A percentile compares a stretch with the other conserved stretches of the same genome.
Conservation (phyloP, 2,797 vertebrate genomes). For the Schizopygopsis pylzovi region DNA sequence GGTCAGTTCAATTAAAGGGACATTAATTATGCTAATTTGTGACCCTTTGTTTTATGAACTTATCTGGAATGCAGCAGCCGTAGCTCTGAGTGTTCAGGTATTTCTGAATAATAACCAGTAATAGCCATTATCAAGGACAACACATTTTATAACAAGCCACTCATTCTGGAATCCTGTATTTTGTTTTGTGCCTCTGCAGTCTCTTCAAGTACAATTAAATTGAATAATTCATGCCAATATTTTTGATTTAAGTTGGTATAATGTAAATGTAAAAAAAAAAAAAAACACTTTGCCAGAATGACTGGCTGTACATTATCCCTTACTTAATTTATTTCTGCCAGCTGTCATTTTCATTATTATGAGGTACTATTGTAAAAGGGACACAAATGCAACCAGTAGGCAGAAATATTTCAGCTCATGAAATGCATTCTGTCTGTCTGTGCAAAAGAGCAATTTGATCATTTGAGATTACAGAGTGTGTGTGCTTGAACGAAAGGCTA, state of each 20-base stretch:
- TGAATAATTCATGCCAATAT: not conserved
- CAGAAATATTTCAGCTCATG: not conserved
- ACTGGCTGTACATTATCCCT: not conserved
- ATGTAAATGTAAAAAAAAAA: not conserved
- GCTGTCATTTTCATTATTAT: not conserved
- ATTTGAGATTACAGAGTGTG: not conserved
- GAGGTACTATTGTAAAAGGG: not conserved
- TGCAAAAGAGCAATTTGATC: not conserved
- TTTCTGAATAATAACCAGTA: not conserved
- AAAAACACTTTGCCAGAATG: not conserved
- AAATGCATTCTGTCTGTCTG: slow-evolving; percentile 14
- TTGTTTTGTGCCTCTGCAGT: not conserved
- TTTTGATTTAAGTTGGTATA: not conserved
- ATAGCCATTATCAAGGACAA: not conserved
- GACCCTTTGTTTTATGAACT: not conserved
- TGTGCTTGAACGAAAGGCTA: slow-evolving; percentile 12
- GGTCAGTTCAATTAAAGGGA: not conserved
- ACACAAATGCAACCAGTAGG: not conserved
- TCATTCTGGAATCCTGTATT: not conserved
- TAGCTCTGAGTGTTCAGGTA: not conserved
- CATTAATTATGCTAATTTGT: not conserved
- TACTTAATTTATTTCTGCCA: not conserved
- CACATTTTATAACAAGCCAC: not conserved
- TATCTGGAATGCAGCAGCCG: not conserved
- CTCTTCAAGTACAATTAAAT: not conserved